phyloP scores from a whole-genome alignment of 2,888 invertebrate genomes.

The Monopis laevigella region DNA sequence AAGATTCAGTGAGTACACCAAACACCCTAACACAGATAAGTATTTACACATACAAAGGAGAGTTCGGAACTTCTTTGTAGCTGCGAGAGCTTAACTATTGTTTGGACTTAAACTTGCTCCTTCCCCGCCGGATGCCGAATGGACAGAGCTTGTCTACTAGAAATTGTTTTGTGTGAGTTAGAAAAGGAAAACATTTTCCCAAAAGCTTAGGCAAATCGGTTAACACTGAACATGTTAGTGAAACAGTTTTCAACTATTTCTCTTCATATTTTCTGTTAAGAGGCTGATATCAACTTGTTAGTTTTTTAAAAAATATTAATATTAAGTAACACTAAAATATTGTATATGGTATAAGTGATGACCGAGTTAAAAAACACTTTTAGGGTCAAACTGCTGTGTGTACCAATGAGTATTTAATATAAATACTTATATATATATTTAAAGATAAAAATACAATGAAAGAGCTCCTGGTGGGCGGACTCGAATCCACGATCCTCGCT shows the following conservation, averaged over 20 bases:
- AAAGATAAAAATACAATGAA: too few species aligned
- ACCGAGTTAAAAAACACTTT: too few species aligned
- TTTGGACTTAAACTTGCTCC: slow-evolving; percentile 51
- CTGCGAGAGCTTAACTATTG: slow-evolving; percentile 41
- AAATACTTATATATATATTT: too few species aligned
- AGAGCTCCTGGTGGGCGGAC: too few species aligned
- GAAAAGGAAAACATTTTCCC: slow-evolving; percentile 59
- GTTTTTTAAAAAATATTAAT: too few species aligned
- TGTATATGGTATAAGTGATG: too few species aligned
- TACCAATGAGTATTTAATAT: too few species aligned
- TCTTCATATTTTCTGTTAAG: slow-evolving; percentile 5
- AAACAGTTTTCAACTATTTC: not conserved
- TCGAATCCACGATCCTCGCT: too few species aligned
- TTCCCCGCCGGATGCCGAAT: slow-evolving; percentile 47
- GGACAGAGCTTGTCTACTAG: slow-evolving; percentile 44
- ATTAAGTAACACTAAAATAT: too few species aligned
- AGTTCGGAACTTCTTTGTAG: slow-evolving; percentile 49
- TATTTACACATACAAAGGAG: slow-evolving; percentile 8
- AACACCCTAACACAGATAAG: slow-evolving; percentile 7
- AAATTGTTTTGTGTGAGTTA: slow-evolving; percentile 60
- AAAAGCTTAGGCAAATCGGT: slow-evolving; percentile 58
- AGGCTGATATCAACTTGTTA: too few species aligned
- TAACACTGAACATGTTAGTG: slow-evolving; percentile 21
- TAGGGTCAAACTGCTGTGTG: too few species aligned
- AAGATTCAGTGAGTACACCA: not conserved